Conservation (phyloP, 2,113 vertebrate species). For the Sminthopsis crassicaudata region DNA sequence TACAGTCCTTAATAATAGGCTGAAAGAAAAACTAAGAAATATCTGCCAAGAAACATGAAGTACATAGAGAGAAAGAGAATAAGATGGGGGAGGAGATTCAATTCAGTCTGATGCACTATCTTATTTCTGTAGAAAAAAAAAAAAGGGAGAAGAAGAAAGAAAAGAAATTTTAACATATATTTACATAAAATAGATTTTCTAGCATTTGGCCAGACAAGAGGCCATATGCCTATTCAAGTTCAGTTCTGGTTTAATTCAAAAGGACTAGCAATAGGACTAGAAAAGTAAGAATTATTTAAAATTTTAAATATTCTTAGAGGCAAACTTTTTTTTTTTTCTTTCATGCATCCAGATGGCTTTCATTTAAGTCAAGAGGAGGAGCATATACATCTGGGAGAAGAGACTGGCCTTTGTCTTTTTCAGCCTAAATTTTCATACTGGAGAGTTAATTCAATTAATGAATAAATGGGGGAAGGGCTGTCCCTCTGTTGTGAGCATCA, state of each 20-base stretch:
- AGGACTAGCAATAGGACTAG: not conserved
- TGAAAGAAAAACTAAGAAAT: not conserved
- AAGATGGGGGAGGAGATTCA: not conserved
- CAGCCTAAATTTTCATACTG: slow-evolving; percentile 9
- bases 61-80: not conserved
- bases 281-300: slow-evolving; percentile 18
- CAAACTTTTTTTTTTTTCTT: slow-evolving; percentile 3
- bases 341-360: not conserved
- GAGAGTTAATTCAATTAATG: not conserved
- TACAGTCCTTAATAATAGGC: not conserved
- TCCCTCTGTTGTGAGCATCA: not conserved
- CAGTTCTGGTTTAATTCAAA: not conserved
- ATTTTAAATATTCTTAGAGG: slow-evolving; percentile 25
- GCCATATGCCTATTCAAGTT: not conserved
- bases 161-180: not conserved
- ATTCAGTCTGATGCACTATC: not conserved
- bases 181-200: slow-evolving; percentile 16
- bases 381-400: not conserved
- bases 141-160: not conserved
- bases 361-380: not conserved
- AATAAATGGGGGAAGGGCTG: not conserved
- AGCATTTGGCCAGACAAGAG: slow-evolving; percentile 29
- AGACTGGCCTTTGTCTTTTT: slow-evolving; percentile 5
- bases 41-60: not conserved
- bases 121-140: not conserved